Evolutionary conservation across 1,140 invertebrate genomes (phyloP).

Genomic region (Agraylea sexmaculata): DNA sequence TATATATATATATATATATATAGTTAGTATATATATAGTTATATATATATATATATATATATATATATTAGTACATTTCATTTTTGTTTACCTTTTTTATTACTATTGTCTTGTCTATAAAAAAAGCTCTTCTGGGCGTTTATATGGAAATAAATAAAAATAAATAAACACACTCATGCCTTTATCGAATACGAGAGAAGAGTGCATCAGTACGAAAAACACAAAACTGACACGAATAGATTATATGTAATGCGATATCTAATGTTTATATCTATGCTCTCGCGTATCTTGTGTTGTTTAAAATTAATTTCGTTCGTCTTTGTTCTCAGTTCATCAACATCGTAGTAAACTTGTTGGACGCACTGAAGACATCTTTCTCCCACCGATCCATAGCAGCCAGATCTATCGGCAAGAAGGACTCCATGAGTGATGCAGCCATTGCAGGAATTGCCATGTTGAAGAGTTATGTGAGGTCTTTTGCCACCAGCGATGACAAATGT

Average conservation of each 20-base stretch:
- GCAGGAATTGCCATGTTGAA: conserved; percentile 78
- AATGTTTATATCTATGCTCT: not conserved
- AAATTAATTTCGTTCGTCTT: not conserved
- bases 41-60: too few relatives aligned
- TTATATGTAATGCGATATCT: not conserved
- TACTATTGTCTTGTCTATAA: too few relatives aligned
- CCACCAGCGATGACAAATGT: conserved; percentile 66
- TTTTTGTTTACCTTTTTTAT: too few relatives aligned
- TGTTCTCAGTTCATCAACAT: conserved; percentile 75
- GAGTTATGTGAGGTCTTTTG: conserved; percentile 74
- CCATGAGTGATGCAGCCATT: conserved; percentile 72
- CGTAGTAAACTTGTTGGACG: conserved; percentile 78
- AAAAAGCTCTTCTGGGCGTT: too few relatives aligned
- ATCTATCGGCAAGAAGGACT: conserved; percentile 70
- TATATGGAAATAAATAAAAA: too few relatives aligned
- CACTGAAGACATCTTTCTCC: conserved; percentile 81
- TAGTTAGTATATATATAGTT: too few relatives aligned
- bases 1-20: too few relatives aligned
- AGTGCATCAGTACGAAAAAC: not conserved
- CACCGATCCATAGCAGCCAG: conserved; percentile 73
- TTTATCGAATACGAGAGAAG: too few relatives aligned
- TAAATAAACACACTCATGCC: too few relatives aligned
- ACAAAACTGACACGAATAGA: not conserved
- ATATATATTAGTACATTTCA: too few relatives aligned
- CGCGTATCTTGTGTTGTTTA: not conserved